Conservation (phyloP, 1,140 invertebrate species). For the Drosophila nasuta region DNA sequence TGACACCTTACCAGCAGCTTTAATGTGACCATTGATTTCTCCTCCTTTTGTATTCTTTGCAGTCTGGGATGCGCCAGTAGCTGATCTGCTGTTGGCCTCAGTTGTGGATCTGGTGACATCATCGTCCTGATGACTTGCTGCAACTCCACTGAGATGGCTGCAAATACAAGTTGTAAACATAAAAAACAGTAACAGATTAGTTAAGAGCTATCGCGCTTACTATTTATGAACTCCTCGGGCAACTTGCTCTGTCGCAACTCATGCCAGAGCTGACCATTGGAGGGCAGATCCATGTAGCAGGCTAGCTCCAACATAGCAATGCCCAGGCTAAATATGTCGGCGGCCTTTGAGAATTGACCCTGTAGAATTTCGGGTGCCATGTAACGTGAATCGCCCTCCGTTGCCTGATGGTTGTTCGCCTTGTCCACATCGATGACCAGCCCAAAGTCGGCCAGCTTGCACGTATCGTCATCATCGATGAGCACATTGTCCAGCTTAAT, state of each 20-base stretch:
- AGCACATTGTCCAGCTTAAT: slow-evolving; percentile 93
- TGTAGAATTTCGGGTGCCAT: slow-evolving; percentile 90
- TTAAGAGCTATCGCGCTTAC: slow-evolving; percentile 42
- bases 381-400: slow-evolving; percentile 92
- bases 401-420: slow-evolving; percentile 81
- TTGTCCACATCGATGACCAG: slow-evolving; percentile 88
- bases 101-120: slow-evolving; percentile 86
- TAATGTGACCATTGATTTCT: slow-evolving; percentile 63
- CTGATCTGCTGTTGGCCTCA: slow-evolving; percentile 86
- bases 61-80: slow-evolving; percentile 84
- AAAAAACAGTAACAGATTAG: background rate
- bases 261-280: slow-evolving; percentile 89
- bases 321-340: slow-evolving; percentile 89
- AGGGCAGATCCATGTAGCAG: slow-evolving; percentile 89
- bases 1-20: slow-evolving; percentile 51
- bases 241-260: slow-evolving; percentile 86
- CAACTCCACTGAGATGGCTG: slow-evolving; percentile 86
- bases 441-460: slow-evolving; percentile 92
- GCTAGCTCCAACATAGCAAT: slow-evolving; percentile 91
- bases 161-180: slow-evolving; percentile 13
- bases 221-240: slow-evolving; percentile 78
- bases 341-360: slow-evolving; percentile 87
- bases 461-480: slow-evolving; percentile 87
- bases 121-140: slow-evolving; percentile 86
- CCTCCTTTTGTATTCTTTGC: slow-evolving; percentile 55